These are phyloP conservation scores for Xerus rutilus DNA, from an alignment of 2,797 vertebrate species.

Conservation along the genomic window DNA sequence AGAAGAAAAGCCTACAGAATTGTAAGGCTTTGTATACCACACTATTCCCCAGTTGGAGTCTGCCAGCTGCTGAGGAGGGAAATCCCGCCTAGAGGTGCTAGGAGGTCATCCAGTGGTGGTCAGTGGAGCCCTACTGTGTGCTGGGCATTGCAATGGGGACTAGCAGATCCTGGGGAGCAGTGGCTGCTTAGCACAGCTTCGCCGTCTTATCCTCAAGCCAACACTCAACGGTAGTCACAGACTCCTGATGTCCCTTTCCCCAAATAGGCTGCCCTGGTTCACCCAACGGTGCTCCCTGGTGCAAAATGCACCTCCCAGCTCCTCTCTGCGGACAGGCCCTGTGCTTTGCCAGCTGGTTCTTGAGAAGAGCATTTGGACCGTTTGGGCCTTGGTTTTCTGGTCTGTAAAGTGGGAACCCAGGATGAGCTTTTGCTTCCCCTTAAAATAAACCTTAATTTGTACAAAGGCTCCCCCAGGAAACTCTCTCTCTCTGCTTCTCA, in stretches of 20 bases:
- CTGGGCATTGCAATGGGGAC: not conserved
- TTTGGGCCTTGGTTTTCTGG: not conserved
- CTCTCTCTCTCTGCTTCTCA: not conserved
- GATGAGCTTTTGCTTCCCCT: not conserved
- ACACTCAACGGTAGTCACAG: not conserved
- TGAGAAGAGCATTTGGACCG: not conserved
- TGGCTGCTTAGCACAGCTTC: rapidly evolving
- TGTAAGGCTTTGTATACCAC: not conserved
- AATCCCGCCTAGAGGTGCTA: not conserved
- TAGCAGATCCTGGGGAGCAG: not conserved
- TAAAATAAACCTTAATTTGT: not conserved
- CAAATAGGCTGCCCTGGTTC: not conserved
- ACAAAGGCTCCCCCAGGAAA: not conserved
- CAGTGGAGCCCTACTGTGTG: not conserved
- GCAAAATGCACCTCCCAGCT: not conserved
- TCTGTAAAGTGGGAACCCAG: not conserved
- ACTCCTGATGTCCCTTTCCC: not conserved
- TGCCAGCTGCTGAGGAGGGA: not conserved
- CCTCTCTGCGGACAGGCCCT: not conserved
- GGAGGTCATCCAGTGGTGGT: too few species aligned
- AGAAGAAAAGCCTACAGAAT: not conserved
- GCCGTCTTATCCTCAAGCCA: not conserved
- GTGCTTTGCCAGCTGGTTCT: too few species aligned
- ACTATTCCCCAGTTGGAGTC: not conserved
- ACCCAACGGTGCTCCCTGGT: rapidly evolving